phyloP scores from a whole-genome alignment of 1,140 invertebrate genomes.

The Bathynomus jamesi region DNA sequence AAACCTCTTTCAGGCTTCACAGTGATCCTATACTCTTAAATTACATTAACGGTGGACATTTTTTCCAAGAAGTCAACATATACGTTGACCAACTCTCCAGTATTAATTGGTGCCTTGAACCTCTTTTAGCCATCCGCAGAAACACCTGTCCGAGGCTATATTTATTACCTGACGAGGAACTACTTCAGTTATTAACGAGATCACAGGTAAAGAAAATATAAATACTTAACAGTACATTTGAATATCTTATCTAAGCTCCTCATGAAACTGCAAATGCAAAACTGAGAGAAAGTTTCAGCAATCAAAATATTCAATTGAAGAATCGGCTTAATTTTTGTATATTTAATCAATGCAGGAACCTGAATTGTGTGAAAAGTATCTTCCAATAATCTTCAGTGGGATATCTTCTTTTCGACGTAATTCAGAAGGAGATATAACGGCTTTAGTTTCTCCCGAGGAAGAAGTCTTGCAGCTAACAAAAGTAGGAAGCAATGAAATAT shows the following conservation, averaged over 20 bases:
- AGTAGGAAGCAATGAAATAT: no score
- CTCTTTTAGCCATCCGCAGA: conserved; percentile 22
- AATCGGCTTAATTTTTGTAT: no score
- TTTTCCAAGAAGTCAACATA: conserved; percentile 25
- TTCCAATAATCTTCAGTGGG: conserved; percentile 26
- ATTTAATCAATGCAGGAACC: no score
- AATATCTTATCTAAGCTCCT: no score
- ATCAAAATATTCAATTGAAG: no score
- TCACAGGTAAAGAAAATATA: no score
- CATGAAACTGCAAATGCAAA: no score
- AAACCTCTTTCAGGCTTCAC: conserved; percentile 15
- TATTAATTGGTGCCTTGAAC: conserved; percentile 20
- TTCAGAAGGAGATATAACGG: conserved; percentile 19
- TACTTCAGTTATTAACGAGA: conserved; percentile 25
- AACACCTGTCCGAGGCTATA: conserved; percentile 34
- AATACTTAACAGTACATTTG: no score
- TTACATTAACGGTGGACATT: conserved; percentile 24
- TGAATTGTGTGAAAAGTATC: conserved; percentile 21
- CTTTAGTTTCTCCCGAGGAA: conserved; percentile 24
- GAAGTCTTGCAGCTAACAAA: conserved; percentile 26
- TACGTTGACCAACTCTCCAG: conserved; percentile 14
- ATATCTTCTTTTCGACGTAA: conserved; percentile 13
- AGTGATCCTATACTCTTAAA: conserved; percentile 12
- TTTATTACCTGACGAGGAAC: conserved; percentile 18
- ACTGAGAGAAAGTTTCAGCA: no score